Base-by-base conservation (phyloP, 2,888 invertebrate genomes). In the Meloe dianella region DNA sequence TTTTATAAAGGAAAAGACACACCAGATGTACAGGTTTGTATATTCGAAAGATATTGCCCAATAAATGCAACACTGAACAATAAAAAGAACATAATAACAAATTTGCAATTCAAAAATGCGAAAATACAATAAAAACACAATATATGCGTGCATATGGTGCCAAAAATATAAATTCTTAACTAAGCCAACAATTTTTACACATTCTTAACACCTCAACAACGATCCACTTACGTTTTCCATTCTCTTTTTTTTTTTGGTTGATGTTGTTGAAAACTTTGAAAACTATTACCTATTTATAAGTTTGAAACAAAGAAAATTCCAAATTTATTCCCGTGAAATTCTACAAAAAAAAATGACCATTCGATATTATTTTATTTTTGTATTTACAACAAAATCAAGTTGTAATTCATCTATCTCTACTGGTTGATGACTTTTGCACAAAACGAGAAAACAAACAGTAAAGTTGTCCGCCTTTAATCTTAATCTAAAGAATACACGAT, bases 151-250 rank as follows among this genome's bases (percentile, higher is more conserved):
- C 65, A 65, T 10, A 57, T 57, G 65, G 56, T 35, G 38, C 61
- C 61, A 56, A 54, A 60, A 24, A 60, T 57, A 65, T 65, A 65
- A 65, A 65, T 65, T 61, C 29, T 24, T 24, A 12, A 29, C 54
- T 65, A 65, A 64, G 60, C 64, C 61, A 58, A 65, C 61, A 61
- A 61, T 65, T 65, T 65, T 57, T 41, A 47, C 65, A 65, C 61
- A 61, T 60, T 60, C 41, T 64, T 64, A 60, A 59, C 64, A 64
- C 51, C 54, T 54, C 54, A 54, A 54, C 41, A 41, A 41, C 41
- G 5, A 41, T 41, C 17, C 24, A 4, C 14, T 5, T 6, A 54
- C 12, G n/a, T 47, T 47, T 47, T 20, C 20, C 2, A 2, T 9
- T 47, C 9, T 17, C 5, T 41, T 35, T 35, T 35, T 17, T 41